A percentile compares a stretch with the other conserved stretches of the same genome.
These are phyloP conservation scores for Rosalia funebris DNA, from an alignment of 2,888 invertebrate genomes.

Conservation along the genomic window DNA sequence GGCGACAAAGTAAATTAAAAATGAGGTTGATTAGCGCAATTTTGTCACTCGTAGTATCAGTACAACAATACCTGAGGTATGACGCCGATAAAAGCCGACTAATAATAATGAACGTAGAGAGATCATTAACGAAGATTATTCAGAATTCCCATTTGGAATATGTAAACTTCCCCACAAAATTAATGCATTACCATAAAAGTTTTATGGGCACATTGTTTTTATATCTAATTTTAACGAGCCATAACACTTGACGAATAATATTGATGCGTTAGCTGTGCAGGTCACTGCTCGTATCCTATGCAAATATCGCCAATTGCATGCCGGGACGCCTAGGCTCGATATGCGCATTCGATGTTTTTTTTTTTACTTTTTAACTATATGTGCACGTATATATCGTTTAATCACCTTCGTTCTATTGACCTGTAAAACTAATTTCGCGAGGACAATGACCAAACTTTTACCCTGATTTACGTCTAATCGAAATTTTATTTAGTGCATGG, in stretches of 20 bases:
- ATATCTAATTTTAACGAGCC: conserved; percentile 13
- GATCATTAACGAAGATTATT: conserved; percentile 7
- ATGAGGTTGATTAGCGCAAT: too few relatives aligned
- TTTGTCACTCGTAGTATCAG: too few relatives aligned
- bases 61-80: too few relatives aligned
- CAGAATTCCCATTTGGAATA: background rate
- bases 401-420: too few relatives aligned
- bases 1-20: too few relatives aligned
- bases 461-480: too few relatives aligned
- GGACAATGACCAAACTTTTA: too few relatives aligned
- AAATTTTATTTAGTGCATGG: background rate
- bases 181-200: conserved; percentile 16
- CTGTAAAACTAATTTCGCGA: too few relatives aligned
- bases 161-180: conserved; percentile 11
- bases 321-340: background rate
- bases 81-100: background rate
- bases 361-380: too few relatives aligned
- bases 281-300: conserved; percentile 1
- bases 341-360: too few relatives aligned
- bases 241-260: conserved; percentile 11
- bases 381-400: too few relatives aligned
- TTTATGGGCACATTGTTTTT: conserved; percentile 14
- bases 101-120: conserved; percentile 4
- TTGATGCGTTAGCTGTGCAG: conserved; percentile 1
- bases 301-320: background rate